Evolutionary conservation across 2,888 invertebrate species (phyloP).

Genomic region (Hedya salicella): DNA sequence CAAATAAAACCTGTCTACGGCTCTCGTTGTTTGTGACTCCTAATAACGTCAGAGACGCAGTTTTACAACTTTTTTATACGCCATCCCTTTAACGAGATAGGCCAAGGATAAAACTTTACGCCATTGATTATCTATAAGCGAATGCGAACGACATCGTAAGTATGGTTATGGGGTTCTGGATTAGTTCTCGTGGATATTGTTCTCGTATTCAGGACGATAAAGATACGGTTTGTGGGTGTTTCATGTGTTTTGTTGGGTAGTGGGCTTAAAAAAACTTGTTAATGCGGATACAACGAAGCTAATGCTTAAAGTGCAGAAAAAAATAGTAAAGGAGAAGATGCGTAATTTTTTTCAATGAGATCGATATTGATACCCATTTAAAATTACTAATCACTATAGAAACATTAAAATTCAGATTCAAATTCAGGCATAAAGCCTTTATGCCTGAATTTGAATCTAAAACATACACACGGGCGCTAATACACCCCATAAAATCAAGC

Average conservation of each 20-base stretch:
- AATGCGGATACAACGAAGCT: neutral
- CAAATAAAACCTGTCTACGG: neutral
- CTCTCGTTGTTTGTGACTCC: conserved; percentile 43
- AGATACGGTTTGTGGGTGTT: conserved; percentile 29
- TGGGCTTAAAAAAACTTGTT: neutral
- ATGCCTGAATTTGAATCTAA: too few species aligned
- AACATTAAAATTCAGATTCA: too few species aligned
- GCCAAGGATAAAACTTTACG: conserved; percentile 46
- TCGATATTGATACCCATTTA: too few species aligned
- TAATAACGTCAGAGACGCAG: conserved; percentile 43
- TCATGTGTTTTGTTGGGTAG: conserved; percentile 34
- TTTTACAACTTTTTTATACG: conserved; percentile 50
- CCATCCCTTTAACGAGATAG: conserved; percentile 48
- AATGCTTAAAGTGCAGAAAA: too few species aligned
- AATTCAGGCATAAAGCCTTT: too few species aligned
- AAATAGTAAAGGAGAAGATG: too few species aligned
- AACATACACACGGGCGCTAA: too few species aligned
- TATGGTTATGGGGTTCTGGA: conserved; percentile 25
- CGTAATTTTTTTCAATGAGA: too few species aligned
- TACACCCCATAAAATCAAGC: too few species aligned
- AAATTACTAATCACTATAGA: too few species aligned
- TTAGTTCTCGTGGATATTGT: conserved; percentile 39
- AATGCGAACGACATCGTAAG: conserved; percentile 43
- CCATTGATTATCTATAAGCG: conserved; percentile 47
- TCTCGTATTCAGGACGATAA: conserved; percentile 40